Evolutionary conservation across 2,888 invertebrate genomes (phyloP).

Genomic region (Drosophila fulvimacula): DNA sequence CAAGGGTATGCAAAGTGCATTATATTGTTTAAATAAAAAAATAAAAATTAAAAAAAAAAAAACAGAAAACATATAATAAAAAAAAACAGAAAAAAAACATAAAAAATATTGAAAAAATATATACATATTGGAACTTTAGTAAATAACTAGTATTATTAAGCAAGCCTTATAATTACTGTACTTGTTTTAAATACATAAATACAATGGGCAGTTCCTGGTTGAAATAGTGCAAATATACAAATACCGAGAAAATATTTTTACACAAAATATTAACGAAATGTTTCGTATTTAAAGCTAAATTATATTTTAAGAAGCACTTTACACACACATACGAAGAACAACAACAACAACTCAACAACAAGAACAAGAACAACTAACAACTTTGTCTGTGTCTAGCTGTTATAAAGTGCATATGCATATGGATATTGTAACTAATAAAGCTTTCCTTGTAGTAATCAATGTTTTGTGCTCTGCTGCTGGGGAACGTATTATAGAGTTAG

Average conservation of each 20-base stretch:
- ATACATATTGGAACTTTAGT: not conserved
- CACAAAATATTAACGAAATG: conserved; percentile 21
- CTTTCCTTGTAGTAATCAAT: conserved; percentile 59
- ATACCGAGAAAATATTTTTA: conserved; percentile 54
- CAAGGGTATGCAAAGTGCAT: conserved; percentile 38
- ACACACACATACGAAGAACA: not conserved
- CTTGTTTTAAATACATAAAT: conserved; percentile 24
- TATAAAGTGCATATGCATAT: conserved; percentile 26
- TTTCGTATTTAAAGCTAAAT: conserved; percentile 30
- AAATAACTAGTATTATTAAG: conserved; percentile 1
- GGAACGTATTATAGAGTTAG: conserved; percentile 4
- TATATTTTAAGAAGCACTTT: conserved; percentile 36
- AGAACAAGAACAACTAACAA: not conserved
- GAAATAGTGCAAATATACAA: conserved; percentile 75
- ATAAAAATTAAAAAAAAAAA: not conserved
- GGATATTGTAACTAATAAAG: conserved; percentile 59
- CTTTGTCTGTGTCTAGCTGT: conserved; percentile 27
- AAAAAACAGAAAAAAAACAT: not conserved
- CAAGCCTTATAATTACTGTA: conserved; percentile 11
- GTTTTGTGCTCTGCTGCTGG: conserved; percentile 22
- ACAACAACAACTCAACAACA: not conserved
- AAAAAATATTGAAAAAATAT: not conserved
- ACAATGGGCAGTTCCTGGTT: conserved; percentile 74
- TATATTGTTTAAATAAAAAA: conserved; percentile 19
- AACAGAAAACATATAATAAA: not conserved